phyloP scores from a whole-genome alignment of 2,113 vertebrate genomes.

The Chinchilla lanigera region DNA sequence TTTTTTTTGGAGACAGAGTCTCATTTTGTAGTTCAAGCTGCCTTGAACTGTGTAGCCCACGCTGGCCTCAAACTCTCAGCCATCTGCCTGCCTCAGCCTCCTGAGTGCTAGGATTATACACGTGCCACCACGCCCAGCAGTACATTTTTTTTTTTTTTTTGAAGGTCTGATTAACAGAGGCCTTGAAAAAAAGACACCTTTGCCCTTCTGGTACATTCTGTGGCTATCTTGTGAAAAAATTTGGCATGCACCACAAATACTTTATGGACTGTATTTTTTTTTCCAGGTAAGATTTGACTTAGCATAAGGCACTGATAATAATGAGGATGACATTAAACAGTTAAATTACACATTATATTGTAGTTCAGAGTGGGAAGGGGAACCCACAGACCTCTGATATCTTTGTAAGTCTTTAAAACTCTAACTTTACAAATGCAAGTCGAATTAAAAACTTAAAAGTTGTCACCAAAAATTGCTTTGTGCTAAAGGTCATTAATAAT shows the following conservation, averaged over 20 bases:
- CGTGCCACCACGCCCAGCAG: not conserved
- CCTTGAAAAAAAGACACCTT: conserved; percentile 70
- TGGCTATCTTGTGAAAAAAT: conserved; percentile 58
- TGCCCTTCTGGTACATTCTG: conserved; percentile 58
- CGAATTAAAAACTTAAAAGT: conserved; percentile 79
- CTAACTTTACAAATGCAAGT: conserved; percentile 82
- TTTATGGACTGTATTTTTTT: conserved; percentile 46
- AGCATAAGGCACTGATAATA: conserved; percentile 14
- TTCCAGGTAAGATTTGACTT: conserved; percentile 1
- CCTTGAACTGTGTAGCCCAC: not conserved
- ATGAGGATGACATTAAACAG: not conserved
- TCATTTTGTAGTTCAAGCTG: not conserved
- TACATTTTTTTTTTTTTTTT: conserved; percentile 64
- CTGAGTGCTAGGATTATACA: not conserved
- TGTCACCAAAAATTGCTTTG: conserved; percentile 58
- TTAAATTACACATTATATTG: conserved; percentile 69
- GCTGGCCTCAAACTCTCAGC: not conserved
- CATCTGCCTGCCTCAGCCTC: not conserved
- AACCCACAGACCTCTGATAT: conserved; percentile 78
- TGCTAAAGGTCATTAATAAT: conserved; percentile 74
- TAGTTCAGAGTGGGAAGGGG: conserved; percentile 79
- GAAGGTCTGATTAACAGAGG: conserved; percentile 71
- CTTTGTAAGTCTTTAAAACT: conserved; percentile 81
- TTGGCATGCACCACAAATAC: conserved; percentile 59
- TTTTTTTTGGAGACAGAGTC: not conserved